Conservation (phyloP, 1,140 invertebrate species). For the Thaumatotibia leucotreta region DNA sequence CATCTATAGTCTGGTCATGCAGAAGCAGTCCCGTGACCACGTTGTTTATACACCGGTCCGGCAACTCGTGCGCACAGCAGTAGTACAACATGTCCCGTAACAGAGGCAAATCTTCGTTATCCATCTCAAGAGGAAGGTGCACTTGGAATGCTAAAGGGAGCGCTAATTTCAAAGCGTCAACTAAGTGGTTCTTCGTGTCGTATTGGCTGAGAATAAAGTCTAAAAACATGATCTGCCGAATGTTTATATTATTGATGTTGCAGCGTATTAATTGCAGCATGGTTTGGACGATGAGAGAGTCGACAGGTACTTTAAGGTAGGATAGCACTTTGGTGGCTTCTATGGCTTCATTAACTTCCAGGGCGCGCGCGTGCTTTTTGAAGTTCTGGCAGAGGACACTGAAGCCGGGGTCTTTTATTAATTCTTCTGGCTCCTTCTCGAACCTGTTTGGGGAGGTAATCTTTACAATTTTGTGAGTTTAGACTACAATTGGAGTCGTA, state of each 20-base stretch:
- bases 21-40: conserved; percentile 67
- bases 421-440: conserved; percentile 28
- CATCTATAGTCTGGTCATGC: conserved; percentile 62
- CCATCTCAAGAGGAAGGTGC: conserved; percentile 75
- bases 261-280: conserved; percentile 79
- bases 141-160: conserved; percentile 80
- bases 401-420: conserved; percentile 57
- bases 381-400: conserved; percentile 64
- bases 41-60: conserved; percentile 67
- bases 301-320: conserved; percentile 75
- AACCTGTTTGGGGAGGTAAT: conserved; percentile 18
- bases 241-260: conserved; percentile 78
- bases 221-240: conserved; percentile 79
- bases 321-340: conserved; percentile 77
- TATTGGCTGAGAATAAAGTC: conserved; percentile 74
- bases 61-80: conserved; percentile 67
- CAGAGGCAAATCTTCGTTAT: conserved; percentile 69
- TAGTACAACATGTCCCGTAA: conserved; percentile 75
- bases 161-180: conserved; percentile 78
- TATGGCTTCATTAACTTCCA: conserved; percentile 76
- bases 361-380: conserved; percentile 69
- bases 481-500: background rate
- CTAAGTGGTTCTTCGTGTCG: conserved; percentile 71
- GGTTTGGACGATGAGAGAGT: conserved; percentile 78
- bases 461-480: background rate